phyloP scores from a whole-genome alignment of 2,797 vertebrate species.

The Percopsis omiscomaycus region DNA sequence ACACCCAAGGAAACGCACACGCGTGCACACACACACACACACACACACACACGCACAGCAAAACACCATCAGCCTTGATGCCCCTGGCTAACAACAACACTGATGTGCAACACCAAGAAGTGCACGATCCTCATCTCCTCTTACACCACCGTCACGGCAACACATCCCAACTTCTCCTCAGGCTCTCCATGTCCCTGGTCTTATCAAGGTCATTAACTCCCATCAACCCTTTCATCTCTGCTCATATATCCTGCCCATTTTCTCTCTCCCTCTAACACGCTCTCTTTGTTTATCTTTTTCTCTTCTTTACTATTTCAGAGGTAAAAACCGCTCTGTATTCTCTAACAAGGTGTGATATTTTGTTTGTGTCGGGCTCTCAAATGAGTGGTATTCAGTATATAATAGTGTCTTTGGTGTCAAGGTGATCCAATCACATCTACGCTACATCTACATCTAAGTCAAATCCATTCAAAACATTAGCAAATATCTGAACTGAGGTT shows the following conservation, averaged over 20 bases:
- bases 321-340: conserved; percentile 2
- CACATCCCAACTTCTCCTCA: conserved; percentile 47
- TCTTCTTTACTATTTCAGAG: conserved; percentile 8
- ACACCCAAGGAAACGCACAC: background rate
- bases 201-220: conserved; percentile 69
- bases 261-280: conserved; percentile 13
- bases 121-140: conserved; percentile 56
- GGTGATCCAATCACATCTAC: conserved; percentile 20
- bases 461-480: conserved; percentile 10
- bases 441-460: background rate
- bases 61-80: conserved; percentile 47
- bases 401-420: background rate
- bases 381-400: no score
- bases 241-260: conserved; percentile 34
- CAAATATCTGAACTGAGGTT: no score
- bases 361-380: no score
- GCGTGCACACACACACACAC: conserved; percentile 14
- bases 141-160: conserved; percentile 55
- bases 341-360: no score
- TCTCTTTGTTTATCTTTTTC: conserved; percentile 32
- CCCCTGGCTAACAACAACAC: conserved; percentile 65
- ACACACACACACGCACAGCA: background rate
- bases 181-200: conserved; percentile 58
- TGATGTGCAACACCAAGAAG: conserved; percentile 54
- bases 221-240: conserved; percentile 47